Base-by-base conservation (phyloP, 1,140 invertebrate species). In the Homalodisca vitripennis region DNA sequence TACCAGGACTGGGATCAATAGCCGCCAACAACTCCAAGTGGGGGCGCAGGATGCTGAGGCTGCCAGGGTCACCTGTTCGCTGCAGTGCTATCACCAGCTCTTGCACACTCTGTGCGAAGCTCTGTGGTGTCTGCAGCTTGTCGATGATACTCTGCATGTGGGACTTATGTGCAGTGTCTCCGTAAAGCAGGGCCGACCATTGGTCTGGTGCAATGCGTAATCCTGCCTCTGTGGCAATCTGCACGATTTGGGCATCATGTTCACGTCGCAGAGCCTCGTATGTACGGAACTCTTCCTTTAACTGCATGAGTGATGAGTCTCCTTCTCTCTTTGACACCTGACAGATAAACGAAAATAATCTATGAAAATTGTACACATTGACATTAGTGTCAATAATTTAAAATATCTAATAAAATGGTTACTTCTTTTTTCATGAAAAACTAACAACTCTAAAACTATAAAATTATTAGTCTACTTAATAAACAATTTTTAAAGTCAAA, bases 71-170 rank as follows among this genome's bases (percentile, higher is more conserved):
- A 0, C 91, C 90, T 3, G 93, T 96, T 70, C 95, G 84, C 78
- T 98, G 95, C 68, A 98, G 81, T 0, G 93, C 94, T 70, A 97
- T 94, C 24, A 97, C 89, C 69, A 98, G 79, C 79, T 98, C 95
- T 78, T 95, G 93, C 1, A 97, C 90, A 47, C 91, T 92, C 79
- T 95, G 92, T 0, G 90, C 88, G 80, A 97, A 96, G 1, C 92
- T 93, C 73, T 94, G 91, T 0, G 94, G 94, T 17, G 93, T 97
- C 82, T 97, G 94, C 31, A 97, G 80, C 83, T 97, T 94, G 74
- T 94, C 90, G 75, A 99, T 98, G 69, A 99, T 99, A 75, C 94
- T 97, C 80, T 99, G 97, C 97, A 99, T 99, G 77, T 98, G 95
- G 22, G 95, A 97, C 79, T 98, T 98, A 77, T 98, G 97, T 20